Evolutionary conservation across 2,113 vertebrate genomes (phyloP).

Genomic region (Anser cygnoides): DNA sequence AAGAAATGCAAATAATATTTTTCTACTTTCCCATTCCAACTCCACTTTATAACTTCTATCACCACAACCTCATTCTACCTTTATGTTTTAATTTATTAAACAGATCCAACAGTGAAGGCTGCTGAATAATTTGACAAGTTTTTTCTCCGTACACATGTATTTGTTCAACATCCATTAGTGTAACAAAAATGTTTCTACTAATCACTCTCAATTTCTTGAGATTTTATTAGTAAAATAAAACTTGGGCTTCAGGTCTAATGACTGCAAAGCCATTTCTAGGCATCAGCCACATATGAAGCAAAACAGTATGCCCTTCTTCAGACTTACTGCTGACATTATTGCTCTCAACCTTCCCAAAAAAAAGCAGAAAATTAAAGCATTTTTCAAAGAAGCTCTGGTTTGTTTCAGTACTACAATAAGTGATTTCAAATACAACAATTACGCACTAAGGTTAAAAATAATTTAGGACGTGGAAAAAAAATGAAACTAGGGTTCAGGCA

Average conservation of each 20-base stretch:
- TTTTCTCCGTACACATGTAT: background rate
- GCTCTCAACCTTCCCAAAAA: background rate
- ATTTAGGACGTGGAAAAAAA: slow-evolving; percentile 11
- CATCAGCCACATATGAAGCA: background rate
- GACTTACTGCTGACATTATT: background rate
- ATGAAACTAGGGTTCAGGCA: slow-evolving; percentile 13
- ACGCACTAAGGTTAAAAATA: slow-evolving; percentile 53
- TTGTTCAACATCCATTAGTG: background rate
- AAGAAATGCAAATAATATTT: background rate
- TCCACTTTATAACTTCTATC: background rate
- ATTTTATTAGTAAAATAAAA: slow-evolving; percentile 18
- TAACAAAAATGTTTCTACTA: background rate
- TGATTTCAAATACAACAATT: slow-evolving; percentile 36
- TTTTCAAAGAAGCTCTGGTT: slow-evolving; percentile 22
- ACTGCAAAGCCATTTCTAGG: background rate
- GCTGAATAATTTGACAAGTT: background rate
- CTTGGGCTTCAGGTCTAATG: background rate
- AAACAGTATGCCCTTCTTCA: background rate
- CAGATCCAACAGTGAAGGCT: background rate
- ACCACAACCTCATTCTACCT: background rate
- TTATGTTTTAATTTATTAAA: background rate
- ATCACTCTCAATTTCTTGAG: background rate
- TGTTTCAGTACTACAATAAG: slow-evolving; percentile 13
- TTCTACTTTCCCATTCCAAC: background rate
- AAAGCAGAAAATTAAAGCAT: slow-evolving; percentile 13